phyloP scores from a whole-genome alignment of 2,797 vertebrate species.

The Rhinatrema bivittatum region DNA sequence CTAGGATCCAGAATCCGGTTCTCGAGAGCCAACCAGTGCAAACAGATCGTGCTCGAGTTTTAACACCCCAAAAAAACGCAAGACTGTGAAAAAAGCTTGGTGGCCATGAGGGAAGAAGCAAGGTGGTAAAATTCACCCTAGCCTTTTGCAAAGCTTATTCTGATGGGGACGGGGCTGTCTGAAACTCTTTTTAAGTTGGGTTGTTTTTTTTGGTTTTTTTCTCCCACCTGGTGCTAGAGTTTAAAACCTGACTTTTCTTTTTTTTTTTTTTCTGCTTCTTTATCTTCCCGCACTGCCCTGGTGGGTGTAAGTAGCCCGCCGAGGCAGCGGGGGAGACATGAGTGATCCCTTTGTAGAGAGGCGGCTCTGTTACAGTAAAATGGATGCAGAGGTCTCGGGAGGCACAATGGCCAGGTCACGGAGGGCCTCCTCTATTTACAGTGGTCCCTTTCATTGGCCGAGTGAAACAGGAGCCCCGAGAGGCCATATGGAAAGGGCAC shows the following conservation, averaged over 20 bases:
- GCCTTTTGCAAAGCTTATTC: no score
- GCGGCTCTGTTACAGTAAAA: conserved; percentile 67
- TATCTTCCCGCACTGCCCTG: conserved; percentile 41
- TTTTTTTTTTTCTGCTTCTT: neutral
- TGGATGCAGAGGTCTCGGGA: conserved; percentile 56
- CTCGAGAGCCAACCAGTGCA: no score
- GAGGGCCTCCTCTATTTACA: conserved; percentile 75
- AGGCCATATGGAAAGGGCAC: conserved; percentile 60
- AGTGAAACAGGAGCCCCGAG: conserved; percentile 64
- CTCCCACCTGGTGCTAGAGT: no score
- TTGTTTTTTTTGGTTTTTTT: no score
- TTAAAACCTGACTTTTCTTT: neutral
- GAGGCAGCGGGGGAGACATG: conserved; percentile 50
- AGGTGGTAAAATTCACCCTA: no score
- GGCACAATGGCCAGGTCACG: conserved; percentile 58
- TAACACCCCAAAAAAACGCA: no score
- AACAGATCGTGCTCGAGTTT: no score
- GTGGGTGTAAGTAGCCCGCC: conserved; percentile 31
- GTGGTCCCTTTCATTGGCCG: conserved; percentile 72
- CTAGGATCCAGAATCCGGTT: no score
- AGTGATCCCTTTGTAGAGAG: conserved; percentile 24
- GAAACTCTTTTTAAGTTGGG: no score
- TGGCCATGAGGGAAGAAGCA: no score
- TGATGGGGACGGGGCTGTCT: no score
- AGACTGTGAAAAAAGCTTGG: no score